These are phyloP conservation scores for Artibeus jamaicensis DNA, from an alignment of 2,797 vertebrate species.

Conservation along the genomic window DNA sequence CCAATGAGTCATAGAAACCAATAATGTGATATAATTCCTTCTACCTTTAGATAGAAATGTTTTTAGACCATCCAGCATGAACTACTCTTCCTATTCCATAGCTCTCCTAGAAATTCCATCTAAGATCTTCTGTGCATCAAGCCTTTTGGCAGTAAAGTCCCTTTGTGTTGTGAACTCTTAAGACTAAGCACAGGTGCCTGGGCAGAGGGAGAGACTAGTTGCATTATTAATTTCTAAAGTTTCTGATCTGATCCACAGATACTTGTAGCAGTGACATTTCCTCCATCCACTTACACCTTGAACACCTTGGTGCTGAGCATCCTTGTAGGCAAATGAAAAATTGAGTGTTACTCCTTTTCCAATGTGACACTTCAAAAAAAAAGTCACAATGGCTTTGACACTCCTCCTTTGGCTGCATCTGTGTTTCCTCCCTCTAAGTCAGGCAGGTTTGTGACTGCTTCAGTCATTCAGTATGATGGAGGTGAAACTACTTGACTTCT, in stretches of 20 bases:
- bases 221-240: not conserved
- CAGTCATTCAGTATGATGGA: not conserved
- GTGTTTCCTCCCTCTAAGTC: not conserved
- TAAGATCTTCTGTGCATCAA: not conserved
- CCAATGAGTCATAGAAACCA: not conserved
- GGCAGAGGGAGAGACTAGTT: not conserved
- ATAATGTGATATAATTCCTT: not conserved
- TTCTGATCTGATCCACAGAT: not conserved
- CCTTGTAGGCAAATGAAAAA: not conserved
- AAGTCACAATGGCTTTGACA: not conserved
- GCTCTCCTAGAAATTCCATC: not conserved
- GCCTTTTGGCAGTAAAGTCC: not conserved
- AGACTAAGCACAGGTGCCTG: not conserved
- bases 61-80: not conserved
- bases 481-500: not conserved
- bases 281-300: not conserved
- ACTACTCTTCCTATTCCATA: not conserved
- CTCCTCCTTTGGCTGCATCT: no score
- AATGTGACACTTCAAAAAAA: not conserved
- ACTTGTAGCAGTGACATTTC: not conserved
- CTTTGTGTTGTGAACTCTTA: not conserved
- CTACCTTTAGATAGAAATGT: not conserved
- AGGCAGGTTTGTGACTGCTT: not conserved
- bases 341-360: not conserved
- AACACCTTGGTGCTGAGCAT: not conserved